phyloP scores from a whole-genome alignment of 2,797 vertebrate species.

The Falco peregrinus region DNA sequence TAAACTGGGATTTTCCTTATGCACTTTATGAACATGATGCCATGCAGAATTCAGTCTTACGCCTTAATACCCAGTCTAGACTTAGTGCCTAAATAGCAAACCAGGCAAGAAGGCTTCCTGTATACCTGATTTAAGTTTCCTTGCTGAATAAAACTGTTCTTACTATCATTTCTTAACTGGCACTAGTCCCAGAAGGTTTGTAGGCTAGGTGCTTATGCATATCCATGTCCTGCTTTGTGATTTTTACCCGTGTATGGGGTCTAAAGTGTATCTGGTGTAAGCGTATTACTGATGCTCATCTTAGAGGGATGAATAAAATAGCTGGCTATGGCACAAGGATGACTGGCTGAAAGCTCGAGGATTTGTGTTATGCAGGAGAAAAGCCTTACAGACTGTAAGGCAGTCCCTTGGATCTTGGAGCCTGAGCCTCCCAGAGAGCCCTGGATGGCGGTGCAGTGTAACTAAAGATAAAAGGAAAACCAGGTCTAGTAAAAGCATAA shows the following conservation, averaged over 20 bases:
- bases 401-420: background rate
- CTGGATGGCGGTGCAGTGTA: background rate
- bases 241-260: background rate
- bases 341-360: background rate
- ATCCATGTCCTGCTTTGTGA: background rate
- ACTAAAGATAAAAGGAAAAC: background rate
- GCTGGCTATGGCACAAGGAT: background rate
- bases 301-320: background rate
- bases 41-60: background rate
- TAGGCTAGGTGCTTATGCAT: background rate
- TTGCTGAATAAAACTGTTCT: background rate
- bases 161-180: background rate
- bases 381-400: background rate
- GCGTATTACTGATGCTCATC: rapidly evolving
- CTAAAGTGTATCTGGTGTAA: background rate
- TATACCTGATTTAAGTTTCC: background rate
- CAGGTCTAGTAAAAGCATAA: rapidly evolving
- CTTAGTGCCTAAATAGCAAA: background rate
- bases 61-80: background rate
- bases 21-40: background rate
- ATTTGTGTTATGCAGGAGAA: background rate
- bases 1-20: background rate
- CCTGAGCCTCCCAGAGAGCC: background rate
- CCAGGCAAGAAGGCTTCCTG: background rate
- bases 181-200: background rate